Percentiles rank a stretch among this genome's conserved stretches.
Evolutionary conservation across 2,113 vertebrate genomes (phyloP).

Genomic region (Barnardius zonarius): DNA sequence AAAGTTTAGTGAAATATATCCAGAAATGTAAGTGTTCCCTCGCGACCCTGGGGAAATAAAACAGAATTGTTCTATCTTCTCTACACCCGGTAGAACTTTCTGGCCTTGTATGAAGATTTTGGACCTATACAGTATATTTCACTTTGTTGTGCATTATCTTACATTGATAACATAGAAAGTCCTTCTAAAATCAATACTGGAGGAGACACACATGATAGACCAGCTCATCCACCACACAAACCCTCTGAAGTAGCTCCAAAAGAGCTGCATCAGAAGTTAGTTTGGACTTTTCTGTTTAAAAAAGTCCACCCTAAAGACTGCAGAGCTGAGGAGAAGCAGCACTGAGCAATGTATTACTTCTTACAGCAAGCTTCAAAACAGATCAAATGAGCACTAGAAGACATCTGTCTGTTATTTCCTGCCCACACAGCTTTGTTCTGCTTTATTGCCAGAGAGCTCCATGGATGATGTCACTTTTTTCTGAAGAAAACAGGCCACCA

Average conservation of each 20-base stretch:
- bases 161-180: not conserved
- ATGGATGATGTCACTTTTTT: constrained; percentile 81
- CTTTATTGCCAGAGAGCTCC: constrained; percentile 76
- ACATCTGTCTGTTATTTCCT: constrained; percentile 82
- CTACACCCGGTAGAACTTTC: not conserved
- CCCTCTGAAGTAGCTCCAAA: constrained; percentile 46
- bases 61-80: not conserved
- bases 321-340: constrained; percentile 39
- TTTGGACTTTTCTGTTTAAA: constrained; percentile 16
- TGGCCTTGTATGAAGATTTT: not conserved
- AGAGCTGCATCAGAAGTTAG: constrained; percentile 45
- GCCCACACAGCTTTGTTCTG: constrained; percentile 77
- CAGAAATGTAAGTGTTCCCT: not conserved
- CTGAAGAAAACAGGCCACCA: constrained; percentile 78
- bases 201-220: not conserved
- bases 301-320: not conserved
- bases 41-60: not conserved
- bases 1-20: not conserved
- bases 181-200: not conserved
- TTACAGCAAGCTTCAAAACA: constrained; percentile 62
- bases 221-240: constrained; percentile 1
- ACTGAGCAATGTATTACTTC: constrained; percentile 39
- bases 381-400: constrained; percentile 75
- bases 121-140: not conserved
- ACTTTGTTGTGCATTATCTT: not conserved